Conservation (phyloP, 2,797 vertebrate species). For the Karalla daura region DNA sequence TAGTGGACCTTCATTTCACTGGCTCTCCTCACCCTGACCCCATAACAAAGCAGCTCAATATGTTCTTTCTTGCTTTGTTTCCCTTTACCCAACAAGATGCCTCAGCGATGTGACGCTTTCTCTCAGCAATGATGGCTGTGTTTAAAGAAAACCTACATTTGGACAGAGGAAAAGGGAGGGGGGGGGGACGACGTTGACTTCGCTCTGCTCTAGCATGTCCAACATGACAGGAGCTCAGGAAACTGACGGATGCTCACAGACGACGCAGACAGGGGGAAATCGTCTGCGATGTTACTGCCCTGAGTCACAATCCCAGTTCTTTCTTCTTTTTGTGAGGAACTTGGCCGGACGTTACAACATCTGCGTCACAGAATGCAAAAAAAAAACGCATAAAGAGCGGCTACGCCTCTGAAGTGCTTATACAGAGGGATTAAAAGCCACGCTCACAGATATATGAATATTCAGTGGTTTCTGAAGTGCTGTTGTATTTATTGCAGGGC, state of each 20-base stretch:
- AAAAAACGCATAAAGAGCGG: neutral
- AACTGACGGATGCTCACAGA: conserved; percentile 49
- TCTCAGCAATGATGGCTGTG: conserved; percentile 24
- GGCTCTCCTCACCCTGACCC: conserved; percentile 21
- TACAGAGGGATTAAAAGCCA: neutral
- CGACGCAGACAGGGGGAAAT: conserved; percentile 23
- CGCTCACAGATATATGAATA: neutral
- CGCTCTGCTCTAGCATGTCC: no score
- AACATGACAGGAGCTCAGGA: conserved; percentile 41
- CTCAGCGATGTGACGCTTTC: conserved; percentile 45
- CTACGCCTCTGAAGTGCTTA: neutral
- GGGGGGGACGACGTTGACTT: neutral
- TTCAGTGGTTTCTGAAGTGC: neutral
- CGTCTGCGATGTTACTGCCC: conserved; percentile 20
- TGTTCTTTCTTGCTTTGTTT: conserved; percentile 15
- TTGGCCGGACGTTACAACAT: neutral
- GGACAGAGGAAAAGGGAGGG: conserved; percentile 9
- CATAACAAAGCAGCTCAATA: conserved; percentile 20
- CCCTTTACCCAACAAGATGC: conserved; percentile 28
- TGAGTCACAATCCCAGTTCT: conserved; percentile 32
- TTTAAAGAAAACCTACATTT: conserved; percentile 30
- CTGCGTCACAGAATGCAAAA: neutral
- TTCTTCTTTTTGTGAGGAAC: no score
- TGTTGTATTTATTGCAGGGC: neutral
- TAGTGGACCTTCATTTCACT: conserved; percentile 7